Evolutionary conservation across 1,140 invertebrate genomes (phyloP), one percentile per base, ranked within the genome.

Genomic region (Eufriesea mexicana): DNA sequence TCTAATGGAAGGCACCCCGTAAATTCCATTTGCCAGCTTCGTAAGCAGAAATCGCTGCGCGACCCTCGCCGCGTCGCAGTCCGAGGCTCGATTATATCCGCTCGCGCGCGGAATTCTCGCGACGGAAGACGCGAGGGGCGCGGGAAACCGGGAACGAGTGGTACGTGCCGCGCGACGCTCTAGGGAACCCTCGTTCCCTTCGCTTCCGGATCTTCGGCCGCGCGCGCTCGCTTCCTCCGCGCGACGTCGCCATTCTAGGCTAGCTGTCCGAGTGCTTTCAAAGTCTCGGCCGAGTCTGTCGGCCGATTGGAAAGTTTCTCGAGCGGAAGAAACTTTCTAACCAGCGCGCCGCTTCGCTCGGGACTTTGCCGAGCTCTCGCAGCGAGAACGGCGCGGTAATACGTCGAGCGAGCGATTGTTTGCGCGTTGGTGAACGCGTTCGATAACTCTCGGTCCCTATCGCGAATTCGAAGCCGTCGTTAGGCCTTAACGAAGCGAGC

Each of bases 271-370:
- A 59, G 49, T 77, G 85, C 64, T 86, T 35, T 28, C 55, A 72
- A 68, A 64, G 59, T 47, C 61, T 67, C 77, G 49, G 35, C 61
- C 59, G 73, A 47, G 71, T 54, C 79, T 54, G 62, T 66, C 70
- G 76, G 25, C 49, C 75, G 75, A 70, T 72, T 68, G 64, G 74
- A 83, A 83, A 76, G 62, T 83, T 83, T 61, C 1, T 25, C 77
- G 35, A 79, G 57, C 62, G 76, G 78, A 87, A 77, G 77, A 86
- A 87, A 87, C 76, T 87, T 87, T 84, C 61, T 59, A 57, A 84
- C 62, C 74, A 59, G 71, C 59, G 71, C 59, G 71, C 75, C 62
- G 68, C 67, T 84, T 79, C 79, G 64, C 61, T 61, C 61, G 72
- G 73, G 59, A 72, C 72, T 87, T 80, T 74, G 64, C 62, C 76